Conservation (phyloP, 1,140 invertebrate species). For the Popillia japonica region DNA sequence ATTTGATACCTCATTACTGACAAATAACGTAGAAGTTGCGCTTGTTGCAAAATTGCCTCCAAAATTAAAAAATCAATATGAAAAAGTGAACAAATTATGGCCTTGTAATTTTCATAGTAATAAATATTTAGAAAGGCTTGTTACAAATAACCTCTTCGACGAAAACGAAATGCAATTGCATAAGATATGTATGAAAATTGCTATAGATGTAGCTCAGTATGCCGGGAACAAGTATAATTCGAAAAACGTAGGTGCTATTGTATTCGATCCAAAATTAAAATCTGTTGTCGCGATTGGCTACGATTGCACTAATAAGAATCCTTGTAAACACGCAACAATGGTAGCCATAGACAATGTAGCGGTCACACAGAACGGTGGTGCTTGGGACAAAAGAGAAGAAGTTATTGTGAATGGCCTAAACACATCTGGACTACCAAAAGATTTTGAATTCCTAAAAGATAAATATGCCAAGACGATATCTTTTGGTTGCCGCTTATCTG, state of each 20-base stretch:
- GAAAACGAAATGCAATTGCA: conserved; percentile 67
- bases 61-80: conserved; percentile 74
- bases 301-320: conserved; percentile 70
- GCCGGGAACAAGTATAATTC: conserved; percentile 37
- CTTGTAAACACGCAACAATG: conserved; percentile 87
- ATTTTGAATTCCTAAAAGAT: conserved; percentile 45
- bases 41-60: conserved; percentile 70
- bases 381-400: conserved; percentile 62
- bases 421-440: conserved; percentile 50
- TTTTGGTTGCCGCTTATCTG: conserved; percentile 56
- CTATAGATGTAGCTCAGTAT: conserved; percentile 64
- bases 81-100: conserved; percentile 73
- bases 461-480: conserved; percentile 46
- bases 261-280: conserved; percentile 72
- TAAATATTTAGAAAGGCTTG: conserved; percentile 71
- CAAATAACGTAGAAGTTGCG: conserved; percentile 64
- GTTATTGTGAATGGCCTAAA: conserved; percentile 31
- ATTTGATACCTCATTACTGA: conserved; percentile 64
- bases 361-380: conserved; percentile 80
- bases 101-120: conserved; percentile 87
- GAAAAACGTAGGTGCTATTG: conserved; percentile 64
- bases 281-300: conserved; percentile 73
- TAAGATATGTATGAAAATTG: conserved; percentile 68
- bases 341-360: conserved; percentile 86
- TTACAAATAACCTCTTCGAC: conserved; percentile 71